phyloP scores from a whole-genome alignment of 2,113 vertebrate genomes.

The Rutilus rutilus region DNA sequence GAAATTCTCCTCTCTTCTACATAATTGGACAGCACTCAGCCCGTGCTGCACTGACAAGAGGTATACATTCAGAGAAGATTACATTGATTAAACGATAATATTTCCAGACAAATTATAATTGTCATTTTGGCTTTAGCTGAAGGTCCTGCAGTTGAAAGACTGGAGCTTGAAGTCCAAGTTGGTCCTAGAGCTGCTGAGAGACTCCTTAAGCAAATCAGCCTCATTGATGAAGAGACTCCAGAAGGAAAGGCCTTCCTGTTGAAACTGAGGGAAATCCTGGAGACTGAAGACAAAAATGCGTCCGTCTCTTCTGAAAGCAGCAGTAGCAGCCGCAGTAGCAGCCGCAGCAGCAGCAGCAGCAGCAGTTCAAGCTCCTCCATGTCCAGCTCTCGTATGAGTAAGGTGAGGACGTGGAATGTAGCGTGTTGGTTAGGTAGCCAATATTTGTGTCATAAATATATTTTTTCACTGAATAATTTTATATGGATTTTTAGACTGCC shows the following conservation, averaged over 20 bases:
- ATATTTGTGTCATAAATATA: not conserved
- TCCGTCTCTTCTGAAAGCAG: slow-evolving; percentile 34
- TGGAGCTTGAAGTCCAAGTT: slow-evolving; percentile 77
- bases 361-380: slow-evolving; percentile 53
- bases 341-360: not conserved
- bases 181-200: slow-evolving; percentile 77
- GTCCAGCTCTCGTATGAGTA: slow-evolving; percentile 50
- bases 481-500: not conserved
- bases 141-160: slow-evolving; percentile 75
- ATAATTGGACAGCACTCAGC: too few species aligned
- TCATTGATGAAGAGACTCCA: slow-evolving; percentile 60
- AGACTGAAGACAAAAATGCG: slow-evolving; percentile 52
- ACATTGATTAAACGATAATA: too few species aligned
- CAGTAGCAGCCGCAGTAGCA: not conserved
- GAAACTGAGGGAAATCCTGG: slow-evolving; percentile 78
- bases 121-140: slow-evolving; percentile 60
- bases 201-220: slow-evolving; percentile 68
- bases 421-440: not conserved
- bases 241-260: slow-evolving; percentile 62
- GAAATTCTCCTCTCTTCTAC: too few species aligned
- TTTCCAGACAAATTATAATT: not conserved
- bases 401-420: slow-evolving; percentile 43
- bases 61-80: too few species aligned
- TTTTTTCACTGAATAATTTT: not conserved
- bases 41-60: too few species aligned